Evolutionary conservation across 2,113 vertebrate genomes (phyloP), one percentile per base, ranked within the genome.

Genomic region (Pongo pygmaeus): DNA sequence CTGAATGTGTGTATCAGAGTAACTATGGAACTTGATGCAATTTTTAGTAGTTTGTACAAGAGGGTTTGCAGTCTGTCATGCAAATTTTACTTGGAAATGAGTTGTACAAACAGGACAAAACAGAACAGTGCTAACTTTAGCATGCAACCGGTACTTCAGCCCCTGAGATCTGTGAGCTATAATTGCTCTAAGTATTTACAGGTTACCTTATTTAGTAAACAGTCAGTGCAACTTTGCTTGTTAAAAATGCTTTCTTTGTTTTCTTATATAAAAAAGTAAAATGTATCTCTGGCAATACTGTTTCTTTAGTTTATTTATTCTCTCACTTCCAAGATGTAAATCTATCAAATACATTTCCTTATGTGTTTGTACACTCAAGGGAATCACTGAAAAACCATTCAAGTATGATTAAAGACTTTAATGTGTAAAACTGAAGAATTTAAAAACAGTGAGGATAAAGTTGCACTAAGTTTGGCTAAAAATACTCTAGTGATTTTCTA

Each of bases 401-500:
- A 75, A 91, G 89, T 48, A 38, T 38, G 18, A 85, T 91, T 46
- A 84, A 95, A 92, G 91, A 2, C 70, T 93, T 94, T 97, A 30
- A 94, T 91, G 93, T 93, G 38, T 91, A 87, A 97, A 95, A 94
- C 55, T 75, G 43, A 89, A 92, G 93, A 52, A 87, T 57, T 91
- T 69, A 43, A 89, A 86, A 87, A 78, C 48, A 91, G 55, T 55
- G 72, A 94, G 72, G 64, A 30, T n/a, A 14, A 90, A 74, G 80
- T 72, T 69, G 35, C 38, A 43, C 46, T 46, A 80, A 55, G 35
- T 74, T 57, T 78, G 50, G 80, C 87, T 97, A 46, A 52, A 80
- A 94, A 87, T 69, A n/a, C 84, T 80, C 81, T 83, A 48, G 74
- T 80, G 85, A 7, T 97, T 97, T 94, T 96, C 93, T 92, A 86